Evolutionary conservation across 2,113 vertebrate genomes (phyloP).

Genomic region (Actenoides hombroni): DNA sequence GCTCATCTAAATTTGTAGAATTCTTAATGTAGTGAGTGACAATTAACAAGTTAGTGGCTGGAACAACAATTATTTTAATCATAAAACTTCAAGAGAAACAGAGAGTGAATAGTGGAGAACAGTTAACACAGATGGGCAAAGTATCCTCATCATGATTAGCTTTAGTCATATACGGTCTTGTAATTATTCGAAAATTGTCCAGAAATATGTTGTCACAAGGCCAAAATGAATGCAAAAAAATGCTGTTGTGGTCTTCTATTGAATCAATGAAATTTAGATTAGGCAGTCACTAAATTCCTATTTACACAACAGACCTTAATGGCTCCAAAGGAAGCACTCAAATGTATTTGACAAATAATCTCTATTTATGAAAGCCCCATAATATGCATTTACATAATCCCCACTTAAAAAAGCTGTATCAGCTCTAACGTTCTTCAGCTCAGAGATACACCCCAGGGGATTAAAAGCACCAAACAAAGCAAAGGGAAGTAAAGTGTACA

Average conservation of each 20-base stretch:
- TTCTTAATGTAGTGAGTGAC: not conserved
- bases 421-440: constrained; percentile 46
- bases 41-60: not conserved
- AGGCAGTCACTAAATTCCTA: constrained; percentile 47
- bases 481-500: not conserved
- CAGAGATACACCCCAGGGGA: constrained; percentile 20
- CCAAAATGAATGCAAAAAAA: not conserved
- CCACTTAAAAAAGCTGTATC: constrained; percentile 50
- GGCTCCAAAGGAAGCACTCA: constrained; percentile 48
- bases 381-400: constrained; percentile 67
- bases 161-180: not conserved
- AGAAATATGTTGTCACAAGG: not conserved
- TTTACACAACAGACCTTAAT: constrained; percentile 61
- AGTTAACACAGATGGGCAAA: not conserved
- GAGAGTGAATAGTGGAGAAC: not conserved
- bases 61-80: not conserved
- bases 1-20: not conserved
- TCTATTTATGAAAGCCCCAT: constrained; percentile 54
- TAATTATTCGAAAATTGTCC: not conserved
- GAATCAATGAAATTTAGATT: constrained; percentile 47
- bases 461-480: constrained; percentile 33
- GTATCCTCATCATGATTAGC: not conserved
- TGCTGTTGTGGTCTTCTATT: not conserved
- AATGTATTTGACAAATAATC: constrained; percentile 52
- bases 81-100: not conserved